Conservation (phyloP, 2,888 invertebrate species). For the Orthonevra nobilis region DNA sequence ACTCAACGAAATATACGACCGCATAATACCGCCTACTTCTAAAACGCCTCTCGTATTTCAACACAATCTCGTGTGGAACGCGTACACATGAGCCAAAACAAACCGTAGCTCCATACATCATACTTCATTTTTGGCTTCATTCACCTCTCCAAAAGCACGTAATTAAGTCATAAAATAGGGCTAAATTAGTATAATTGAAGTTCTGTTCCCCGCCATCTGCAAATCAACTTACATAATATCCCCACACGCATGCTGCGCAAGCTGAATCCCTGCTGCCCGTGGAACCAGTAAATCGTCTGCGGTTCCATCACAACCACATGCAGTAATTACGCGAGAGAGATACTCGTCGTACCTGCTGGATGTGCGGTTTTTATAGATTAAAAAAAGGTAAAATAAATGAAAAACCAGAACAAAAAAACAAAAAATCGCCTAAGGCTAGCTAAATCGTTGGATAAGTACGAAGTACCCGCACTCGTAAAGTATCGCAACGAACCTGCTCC, state of each 20-base stretch:
- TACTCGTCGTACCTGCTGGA: not conserved
- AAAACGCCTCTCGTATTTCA: conserved; percentile 61
- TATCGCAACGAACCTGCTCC: conserved; percentile 2
- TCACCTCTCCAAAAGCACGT: conserved; percentile 71
- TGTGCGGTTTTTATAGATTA: conserved; percentile 19
- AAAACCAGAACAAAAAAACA: not conserved
- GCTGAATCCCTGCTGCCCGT: conserved; percentile 21
- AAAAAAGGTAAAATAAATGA: conserved; percentile 11
- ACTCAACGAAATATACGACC: conserved; percentile 44
- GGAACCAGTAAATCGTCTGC: conserved; percentile 55
- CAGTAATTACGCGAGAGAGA: conserved; percentile 49
- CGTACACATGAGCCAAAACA: conserved; percentile 19
- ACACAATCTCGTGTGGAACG: too few relatives aligned
- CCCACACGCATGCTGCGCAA: conserved; percentile 36
- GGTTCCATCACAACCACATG: conserved; percentile 17
- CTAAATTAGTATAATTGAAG: conserved; percentile 75
- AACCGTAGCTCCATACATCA: conserved; percentile 53
- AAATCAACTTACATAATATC: conserved; percentile 40
- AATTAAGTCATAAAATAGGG: conserved; percentile 76
- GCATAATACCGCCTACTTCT: conserved; percentile 42
- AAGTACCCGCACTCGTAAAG: too few relatives aligned
- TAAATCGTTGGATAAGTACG: conserved; percentile 34
- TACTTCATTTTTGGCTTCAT: conserved; percentile 65
- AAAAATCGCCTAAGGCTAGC: conserved; percentile 13
- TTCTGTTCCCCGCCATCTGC: conserved; percentile 14